These are phyloP conservation scores for Phalacrocorax aristotelis DNA, from an alignment of 2,113 vertebrate genomes.

Conservation along the genomic window DNA sequence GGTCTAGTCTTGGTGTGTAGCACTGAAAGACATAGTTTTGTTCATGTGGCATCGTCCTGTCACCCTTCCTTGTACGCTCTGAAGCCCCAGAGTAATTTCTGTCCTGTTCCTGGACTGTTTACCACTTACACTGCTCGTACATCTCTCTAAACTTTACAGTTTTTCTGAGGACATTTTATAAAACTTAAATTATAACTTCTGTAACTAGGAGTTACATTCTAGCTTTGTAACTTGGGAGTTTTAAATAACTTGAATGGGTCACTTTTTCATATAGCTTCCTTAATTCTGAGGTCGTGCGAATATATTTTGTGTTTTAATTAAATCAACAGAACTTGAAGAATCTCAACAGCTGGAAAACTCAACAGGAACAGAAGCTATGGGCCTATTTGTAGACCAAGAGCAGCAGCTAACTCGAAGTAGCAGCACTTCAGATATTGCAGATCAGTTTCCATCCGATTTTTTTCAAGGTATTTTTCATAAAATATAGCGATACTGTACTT, in stretches of 20 bases:
- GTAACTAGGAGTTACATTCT: neutral
- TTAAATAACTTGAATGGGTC: neutral
- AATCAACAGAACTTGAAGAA: conserved; percentile 88
- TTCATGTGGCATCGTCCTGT: neutral
- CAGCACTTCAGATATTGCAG: conserved; percentile 91
- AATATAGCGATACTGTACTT: neutral
- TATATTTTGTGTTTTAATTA: neutral
- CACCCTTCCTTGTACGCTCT: no score
- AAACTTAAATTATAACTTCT: neutral
- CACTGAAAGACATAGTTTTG: neutral
- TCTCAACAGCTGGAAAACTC: conserved; percentile 81
- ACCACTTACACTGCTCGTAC: neutral
- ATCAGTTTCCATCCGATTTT: conserved; percentile 77
- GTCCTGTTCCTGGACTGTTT: neutral
- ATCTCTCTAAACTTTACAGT: neutral
- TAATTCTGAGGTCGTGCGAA: neutral
- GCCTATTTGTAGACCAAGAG: conserved; percentile 66
- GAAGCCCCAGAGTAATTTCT: neutral
- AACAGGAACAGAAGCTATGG: conserved; percentile 69
- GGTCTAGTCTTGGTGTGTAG: neutral
- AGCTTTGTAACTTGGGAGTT: neutral
- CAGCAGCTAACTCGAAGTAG: conserved; percentile 84
- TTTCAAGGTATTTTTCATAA: conserved; percentile 78
- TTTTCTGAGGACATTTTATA: neutral
- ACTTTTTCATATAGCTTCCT: neutral